Conservation (phyloP, 2,888 invertebrate genomes). For the Ornithoptera alexandrae region DNA sequence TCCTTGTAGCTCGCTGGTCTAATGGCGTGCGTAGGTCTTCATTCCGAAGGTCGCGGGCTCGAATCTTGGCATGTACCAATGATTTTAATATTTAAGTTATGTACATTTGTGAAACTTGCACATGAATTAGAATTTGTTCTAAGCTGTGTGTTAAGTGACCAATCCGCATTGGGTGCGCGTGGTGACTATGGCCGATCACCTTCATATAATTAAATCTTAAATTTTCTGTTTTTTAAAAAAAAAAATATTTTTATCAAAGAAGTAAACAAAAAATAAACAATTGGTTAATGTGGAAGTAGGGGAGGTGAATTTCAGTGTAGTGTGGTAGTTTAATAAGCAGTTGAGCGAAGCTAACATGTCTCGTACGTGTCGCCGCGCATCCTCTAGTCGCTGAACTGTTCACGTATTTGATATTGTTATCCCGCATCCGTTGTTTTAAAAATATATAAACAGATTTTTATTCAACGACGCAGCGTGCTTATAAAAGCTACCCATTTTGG, state of each 20-base stretch:
- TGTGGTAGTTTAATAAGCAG: not conserved
- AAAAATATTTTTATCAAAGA: not conserved
- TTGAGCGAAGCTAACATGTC: slow-evolving; percentile 2
- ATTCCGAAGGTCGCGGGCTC: too few species aligned
- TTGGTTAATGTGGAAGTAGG: not conserved
- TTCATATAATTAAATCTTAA: too few species aligned
- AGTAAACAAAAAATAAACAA: not conserved
- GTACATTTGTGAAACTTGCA: too few species aligned
- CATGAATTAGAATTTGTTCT: too few species aligned
- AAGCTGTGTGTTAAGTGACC: too few species aligned
- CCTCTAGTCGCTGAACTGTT: not conserved
- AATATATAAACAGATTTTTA: not conserved
- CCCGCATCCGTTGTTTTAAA: not conserved
- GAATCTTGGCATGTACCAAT: too few species aligned
- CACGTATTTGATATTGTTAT: not conserved
- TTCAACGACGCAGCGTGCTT: not conserved
- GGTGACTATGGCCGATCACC: too few species aligned
- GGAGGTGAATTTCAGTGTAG: not conserved
- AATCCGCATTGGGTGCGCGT: too few species aligned
- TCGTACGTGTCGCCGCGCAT: slow-evolving; percentile 2
- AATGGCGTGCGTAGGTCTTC: too few species aligned
- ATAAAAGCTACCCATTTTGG: not conserved
- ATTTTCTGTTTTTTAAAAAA: too few species aligned
- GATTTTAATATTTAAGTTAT: too few species aligned
- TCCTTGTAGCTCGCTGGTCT: too few species aligned